phyloP scores from a whole-genome alignment of 2,113 vertebrate genomes.

The Sebastes fasciatus region DNA sequence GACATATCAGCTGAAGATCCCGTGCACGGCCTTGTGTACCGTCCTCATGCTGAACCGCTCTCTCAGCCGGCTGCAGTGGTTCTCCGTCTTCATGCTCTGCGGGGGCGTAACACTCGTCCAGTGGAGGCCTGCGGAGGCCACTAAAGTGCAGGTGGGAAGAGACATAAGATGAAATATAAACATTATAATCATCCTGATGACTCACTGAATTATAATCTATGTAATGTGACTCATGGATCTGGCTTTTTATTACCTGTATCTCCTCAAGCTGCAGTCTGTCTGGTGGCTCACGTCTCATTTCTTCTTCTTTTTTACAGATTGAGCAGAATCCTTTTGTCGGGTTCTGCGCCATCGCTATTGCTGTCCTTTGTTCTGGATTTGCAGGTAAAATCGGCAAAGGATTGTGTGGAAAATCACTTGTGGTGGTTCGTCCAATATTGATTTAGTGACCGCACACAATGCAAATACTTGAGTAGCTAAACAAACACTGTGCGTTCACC shows the following conservation, averaged over 20 bases:
- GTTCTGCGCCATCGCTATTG: constrained; percentile 90
- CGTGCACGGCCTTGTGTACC: constrained; percentile 95
- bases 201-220: background rate
- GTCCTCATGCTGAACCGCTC: constrained; percentile 94
- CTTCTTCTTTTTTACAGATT: constrained; percentile 79
- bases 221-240: background rate
- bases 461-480: background rate
- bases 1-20: constrained; percentile 98
- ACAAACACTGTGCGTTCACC: background rate
- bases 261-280: background rate
- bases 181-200: background rate
- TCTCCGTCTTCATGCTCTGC: constrained; percentile 95
- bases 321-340: constrained; percentile 93
- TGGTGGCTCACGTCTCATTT: background rate
- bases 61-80: constrained; percentile 94
- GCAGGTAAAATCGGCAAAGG: constrained; percentile 86
- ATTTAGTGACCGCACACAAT: background rate
- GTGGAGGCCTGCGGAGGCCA: constrained; percentile 91
- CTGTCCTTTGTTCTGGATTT: constrained; percentile 97
- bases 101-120: constrained; percentile 93
- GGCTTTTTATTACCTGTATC: background rate
- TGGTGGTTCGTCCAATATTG: background rate
- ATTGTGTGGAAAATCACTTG: background rate
- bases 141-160: constrained; percentile 89
- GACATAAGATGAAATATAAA: background rate